Conservation (phyloP, 2,113 vertebrate species). For the Hippoglossus stenolepis region DNA sequence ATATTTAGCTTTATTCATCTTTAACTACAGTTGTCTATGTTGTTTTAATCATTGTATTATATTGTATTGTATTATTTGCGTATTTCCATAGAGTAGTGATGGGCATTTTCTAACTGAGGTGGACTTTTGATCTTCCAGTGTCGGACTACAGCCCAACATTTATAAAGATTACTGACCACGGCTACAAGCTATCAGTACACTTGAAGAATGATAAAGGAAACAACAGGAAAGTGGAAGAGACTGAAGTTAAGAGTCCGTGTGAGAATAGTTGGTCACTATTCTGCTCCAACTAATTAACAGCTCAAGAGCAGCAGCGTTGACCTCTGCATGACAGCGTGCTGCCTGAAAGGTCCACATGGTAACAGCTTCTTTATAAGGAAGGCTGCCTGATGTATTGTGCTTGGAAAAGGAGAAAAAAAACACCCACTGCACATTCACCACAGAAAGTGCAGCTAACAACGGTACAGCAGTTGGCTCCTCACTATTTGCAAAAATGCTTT, state of each 20-base stretch:
- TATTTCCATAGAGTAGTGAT: no score
- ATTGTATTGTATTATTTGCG: no score
- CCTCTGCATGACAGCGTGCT: conserved; percentile 19
- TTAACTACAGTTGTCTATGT: no score
- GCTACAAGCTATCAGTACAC: no score
- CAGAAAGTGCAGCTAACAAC: conserved; percentile 43
- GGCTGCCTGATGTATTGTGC: conserved; percentile 9
- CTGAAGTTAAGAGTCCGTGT: conserved; percentile 2
- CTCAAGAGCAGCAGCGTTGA: conserved; percentile 29
- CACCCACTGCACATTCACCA: conserved; percentile 16
- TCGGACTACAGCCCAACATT: not conserved
- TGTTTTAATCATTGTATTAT: no score
- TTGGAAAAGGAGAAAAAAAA: conserved; percentile 3
- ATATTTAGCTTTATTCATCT: no score
- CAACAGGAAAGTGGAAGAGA: conserved; percentile 2
- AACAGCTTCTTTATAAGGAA: conserved; percentile 37
- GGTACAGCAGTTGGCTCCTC: conserved; percentile 30
- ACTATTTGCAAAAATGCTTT: conserved; percentile 54
- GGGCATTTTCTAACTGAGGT: no score
- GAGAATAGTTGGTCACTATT: conserved; percentile 7
- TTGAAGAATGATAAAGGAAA: not conserved
- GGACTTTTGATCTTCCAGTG: no score
- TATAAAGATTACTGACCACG: not conserved
- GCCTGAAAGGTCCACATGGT: conserved; percentile 22
- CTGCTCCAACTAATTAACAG: conserved; percentile 44